Conservation (phyloP, 2,113 vertebrate species). For the Puma concolor region DNA sequence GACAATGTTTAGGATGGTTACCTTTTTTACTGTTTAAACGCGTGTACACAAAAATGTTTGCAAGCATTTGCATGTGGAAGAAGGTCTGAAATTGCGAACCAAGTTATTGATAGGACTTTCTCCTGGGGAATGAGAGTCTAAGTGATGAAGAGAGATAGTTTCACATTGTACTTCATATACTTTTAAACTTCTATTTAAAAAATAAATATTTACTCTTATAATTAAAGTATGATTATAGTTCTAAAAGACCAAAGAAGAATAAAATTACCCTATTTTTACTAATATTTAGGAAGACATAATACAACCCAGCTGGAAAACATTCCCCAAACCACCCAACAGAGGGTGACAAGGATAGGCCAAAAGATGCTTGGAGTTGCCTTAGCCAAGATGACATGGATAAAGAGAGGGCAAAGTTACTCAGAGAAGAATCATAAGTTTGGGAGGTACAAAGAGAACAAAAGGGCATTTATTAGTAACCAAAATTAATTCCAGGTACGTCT, state of each 20-base stretch:
- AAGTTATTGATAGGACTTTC: not conserved
- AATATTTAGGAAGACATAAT: not conserved
- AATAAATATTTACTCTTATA: not conserved
- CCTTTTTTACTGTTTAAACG: not conserved
- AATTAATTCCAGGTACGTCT: not conserved
- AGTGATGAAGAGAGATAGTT: not conserved
- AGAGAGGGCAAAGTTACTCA: not conserved
- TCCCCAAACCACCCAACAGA: not conserved
- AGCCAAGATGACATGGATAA: not conserved
- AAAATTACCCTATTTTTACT: slow-evolving; percentile 15
- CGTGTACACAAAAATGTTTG: not conserved
- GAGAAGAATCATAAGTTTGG: not conserved
- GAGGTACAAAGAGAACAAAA: not conserved
- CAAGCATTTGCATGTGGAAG: not conserved
- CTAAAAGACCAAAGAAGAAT: not conserved
- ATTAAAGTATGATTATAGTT: slow-evolving; percentile 1
- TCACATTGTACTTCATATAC: not conserved
- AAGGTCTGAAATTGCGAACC: not conserved
- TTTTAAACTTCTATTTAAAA: slow-evolving; percentile 31
- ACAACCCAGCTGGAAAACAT: not conserved
- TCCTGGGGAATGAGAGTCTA: not conserved
- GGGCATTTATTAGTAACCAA: not conserved
- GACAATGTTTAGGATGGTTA: not conserved
- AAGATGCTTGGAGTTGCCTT: not conserved
- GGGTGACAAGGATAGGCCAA: not conserved